Percentiles rank a stretch among this genome's conserved stretches.
These are phyloP conservation scores for Triplophysa yarkandensis DNA, from an alignment of 2,797 vertebrate species.

Conservation along the genomic window DNA sequence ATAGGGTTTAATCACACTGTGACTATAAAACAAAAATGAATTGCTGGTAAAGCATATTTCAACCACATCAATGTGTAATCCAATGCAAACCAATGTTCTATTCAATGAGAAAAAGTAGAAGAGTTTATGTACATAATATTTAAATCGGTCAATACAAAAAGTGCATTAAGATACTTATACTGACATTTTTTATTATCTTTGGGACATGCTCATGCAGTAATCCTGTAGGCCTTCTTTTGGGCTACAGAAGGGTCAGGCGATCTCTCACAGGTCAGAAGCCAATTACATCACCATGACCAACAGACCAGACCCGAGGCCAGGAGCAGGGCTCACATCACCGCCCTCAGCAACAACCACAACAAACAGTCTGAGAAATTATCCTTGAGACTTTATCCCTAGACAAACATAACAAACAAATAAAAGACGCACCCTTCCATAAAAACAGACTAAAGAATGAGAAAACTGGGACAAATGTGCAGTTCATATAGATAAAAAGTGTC, in stretches of 20 bases:
- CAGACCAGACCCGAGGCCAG: slow-evolving; percentile 18
- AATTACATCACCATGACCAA: slow-evolving; percentile 46
- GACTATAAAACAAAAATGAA: neutral
- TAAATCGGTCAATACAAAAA: too few species aligned
- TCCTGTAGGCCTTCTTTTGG: slow-evolving; percentile 2
- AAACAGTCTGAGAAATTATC: slow-evolving; percentile 34
- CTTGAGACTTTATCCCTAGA: slow-evolving; percentile 57
- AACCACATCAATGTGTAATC: neutral
- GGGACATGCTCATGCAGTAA: too few species aligned
- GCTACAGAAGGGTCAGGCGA: slow-evolving; percentile 38
- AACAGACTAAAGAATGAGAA: slow-evolving; percentile 62
- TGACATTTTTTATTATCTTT: too few species aligned
- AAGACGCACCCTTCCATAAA: slow-evolving; percentile 57
- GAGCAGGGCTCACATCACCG: neutral
- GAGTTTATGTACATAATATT: too few species aligned
- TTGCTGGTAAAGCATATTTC: neutral
- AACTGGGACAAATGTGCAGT: slow-evolving; percentile 17
- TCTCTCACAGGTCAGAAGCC: slow-evolving; percentile 42
- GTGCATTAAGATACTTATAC: neutral
- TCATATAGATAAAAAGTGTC: neutral
- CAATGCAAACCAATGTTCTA: neutral
- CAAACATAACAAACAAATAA: slow-evolving; percentile 62
- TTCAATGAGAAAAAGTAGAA: too few species aligned
- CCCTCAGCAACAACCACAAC: slow-evolving; percentile 32
- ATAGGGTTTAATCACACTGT: neutral